These are phyloP conservation scores for Bombus vancouverensis DNA, from an alignment of 1,140 invertebrate genomes.

Conservation along the genomic window DNA sequence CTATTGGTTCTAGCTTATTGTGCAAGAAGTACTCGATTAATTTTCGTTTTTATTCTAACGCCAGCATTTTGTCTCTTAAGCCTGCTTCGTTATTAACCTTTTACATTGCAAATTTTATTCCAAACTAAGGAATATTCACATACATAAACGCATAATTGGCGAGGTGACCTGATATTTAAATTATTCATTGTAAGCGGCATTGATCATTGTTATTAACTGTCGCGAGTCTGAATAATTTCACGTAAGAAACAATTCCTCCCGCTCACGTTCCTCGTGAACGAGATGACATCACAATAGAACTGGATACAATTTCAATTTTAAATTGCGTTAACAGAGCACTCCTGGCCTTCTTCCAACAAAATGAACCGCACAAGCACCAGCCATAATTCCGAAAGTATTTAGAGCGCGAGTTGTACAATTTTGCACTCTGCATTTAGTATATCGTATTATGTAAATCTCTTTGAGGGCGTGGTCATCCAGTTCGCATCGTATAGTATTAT, in stretches of 20 bases:
- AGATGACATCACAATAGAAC: conserved; percentile 17
- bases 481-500: background rate
- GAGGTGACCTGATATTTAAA: background rate
- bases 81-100: background rate
- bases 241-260: conserved; percentile 7
- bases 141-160: too few species aligned
- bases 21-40: background rate
- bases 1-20: background rate
- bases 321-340: conserved; percentile 21
- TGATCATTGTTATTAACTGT: background rate
- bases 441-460: background rate
- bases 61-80: background rate
- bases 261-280: background rate
- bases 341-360: conserved; percentile 32
- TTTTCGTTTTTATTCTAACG: background rate
- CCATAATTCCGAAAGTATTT: conserved; percentile 36
- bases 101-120: background rate
- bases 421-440: background rate
- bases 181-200: background rate
- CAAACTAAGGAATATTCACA: background rate
- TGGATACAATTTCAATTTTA: conserved; percentile 45
- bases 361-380: background rate
- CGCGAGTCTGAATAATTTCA: background rate
- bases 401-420: conserved; percentile 22
- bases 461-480: background rate